Percentiles rank a stretch among this genome's conserved stretches.
Evolutionary conservation across 2,888 invertebrate species (phyloP).

Genomic region (Augiades crinisus): DNA sequence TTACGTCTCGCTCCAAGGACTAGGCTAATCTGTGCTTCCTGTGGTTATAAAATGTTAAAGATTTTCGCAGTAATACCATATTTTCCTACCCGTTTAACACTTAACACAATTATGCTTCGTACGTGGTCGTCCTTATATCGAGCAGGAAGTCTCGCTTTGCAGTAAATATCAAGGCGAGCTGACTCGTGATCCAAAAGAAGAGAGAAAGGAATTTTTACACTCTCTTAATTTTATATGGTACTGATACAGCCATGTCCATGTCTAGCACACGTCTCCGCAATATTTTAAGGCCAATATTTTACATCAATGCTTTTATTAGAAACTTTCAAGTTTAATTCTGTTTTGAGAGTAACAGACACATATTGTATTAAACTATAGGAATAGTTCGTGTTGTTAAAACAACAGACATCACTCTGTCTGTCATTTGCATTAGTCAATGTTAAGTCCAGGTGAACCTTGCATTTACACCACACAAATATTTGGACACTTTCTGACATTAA

Average conservation of each 20-base stretch:
- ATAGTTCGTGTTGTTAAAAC: too few relatives aligned
- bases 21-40: conserved; percentile 31
- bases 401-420: too few relatives aligned
- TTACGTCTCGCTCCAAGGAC: conserved; percentile 44
- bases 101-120: conserved; percentile 25
- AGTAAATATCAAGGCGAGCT: conserved; percentile 73
- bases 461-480: too few relatives aligned
- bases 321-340: too few relatives aligned
- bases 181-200: conserved; percentile 42
- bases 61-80: not conserved
- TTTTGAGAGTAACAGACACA: too few relatives aligned
- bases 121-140: conserved; percentile 53
- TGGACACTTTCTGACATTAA: too few relatives aligned
- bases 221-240: conserved; percentile 1
- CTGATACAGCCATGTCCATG: not conserved
- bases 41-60: not conserved
- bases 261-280: too few relatives aligned
- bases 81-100: not conserved
- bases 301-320: too few relatives aligned
- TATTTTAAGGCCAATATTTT: too few relatives aligned
- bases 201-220: conserved; percentile 38
- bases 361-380: too few relatives aligned
- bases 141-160: conserved; percentile 64
- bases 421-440: too few relatives aligned
- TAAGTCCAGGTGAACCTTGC: too few relatives aligned